A percentile compares a stretch with the other conserved stretches of the same genome.
Evolutionary conservation across 2,888 invertebrate species (phyloP).

Genomic region (Brachyopa scutellaris): DNA sequence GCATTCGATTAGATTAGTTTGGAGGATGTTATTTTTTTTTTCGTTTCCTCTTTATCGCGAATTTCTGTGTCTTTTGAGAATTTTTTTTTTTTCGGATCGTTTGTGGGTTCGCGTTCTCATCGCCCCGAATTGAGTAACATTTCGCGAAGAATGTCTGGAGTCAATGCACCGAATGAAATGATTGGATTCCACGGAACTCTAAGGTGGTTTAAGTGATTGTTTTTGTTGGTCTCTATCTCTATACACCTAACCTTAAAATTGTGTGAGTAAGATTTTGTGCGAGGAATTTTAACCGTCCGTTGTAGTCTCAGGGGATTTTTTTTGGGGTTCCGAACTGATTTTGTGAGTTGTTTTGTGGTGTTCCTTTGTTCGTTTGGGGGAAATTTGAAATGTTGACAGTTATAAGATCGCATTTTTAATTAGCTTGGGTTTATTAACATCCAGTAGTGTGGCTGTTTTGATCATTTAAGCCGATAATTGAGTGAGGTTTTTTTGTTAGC

Average conservation of each 20-base stretch:
- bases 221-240: slow-evolving; percentile 10
- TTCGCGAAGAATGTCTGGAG: slow-evolving; percentile 60
- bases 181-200: slow-evolving; percentile 69
- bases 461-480: neutral
- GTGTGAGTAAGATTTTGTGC: slow-evolving; percentile 54
- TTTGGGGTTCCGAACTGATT: slow-evolving; percentile 1
- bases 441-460: neutral
- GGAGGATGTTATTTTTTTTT: slow-evolving; percentile 9
- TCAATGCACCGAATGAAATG: slow-evolving; percentile 70
- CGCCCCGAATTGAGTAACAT: slow-evolving; percentile 63
- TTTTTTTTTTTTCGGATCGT: slow-evolving; percentile 3
- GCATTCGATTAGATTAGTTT: slow-evolving; percentile 63
- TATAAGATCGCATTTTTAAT: slow-evolving; percentile 35
- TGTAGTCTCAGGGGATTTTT: neutral
- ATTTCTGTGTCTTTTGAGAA: too few species aligned
- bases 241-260: too few species aligned
- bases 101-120: slow-evolving; percentile 40
- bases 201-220: slow-evolving; percentile 47
- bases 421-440: slow-evolving; percentile 38
- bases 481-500: too few species aligned
- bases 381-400: slow-evolving; percentile 33
- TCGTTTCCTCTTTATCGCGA: slow-evolving; percentile 45
- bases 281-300: slow-evolving; percentile 46
- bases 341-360: neutral
- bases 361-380: slow-evolving; percentile 20